Conservation (phyloP, 2,113 vertebrate genomes). For the Rhombomys opimus region DNA sequence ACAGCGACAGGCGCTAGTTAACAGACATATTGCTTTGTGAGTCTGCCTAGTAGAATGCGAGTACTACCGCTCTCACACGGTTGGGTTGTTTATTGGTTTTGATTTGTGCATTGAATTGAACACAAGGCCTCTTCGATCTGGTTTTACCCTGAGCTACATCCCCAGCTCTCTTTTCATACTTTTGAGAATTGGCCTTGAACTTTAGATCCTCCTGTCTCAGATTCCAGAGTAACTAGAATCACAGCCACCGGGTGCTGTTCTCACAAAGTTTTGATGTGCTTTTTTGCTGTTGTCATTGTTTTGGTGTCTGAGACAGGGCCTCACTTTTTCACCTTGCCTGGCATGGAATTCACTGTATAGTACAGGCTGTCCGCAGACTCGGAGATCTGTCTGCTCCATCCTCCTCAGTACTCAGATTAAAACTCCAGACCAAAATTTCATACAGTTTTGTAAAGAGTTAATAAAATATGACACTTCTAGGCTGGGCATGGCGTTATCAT, state of each 20-base stretch:
- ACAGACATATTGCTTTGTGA: neutral
- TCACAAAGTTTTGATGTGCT: neutral
- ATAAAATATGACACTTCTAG: constrained; percentile 12
- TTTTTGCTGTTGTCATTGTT: neutral
- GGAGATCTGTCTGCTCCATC: neutral
- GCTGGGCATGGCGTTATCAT: too few relatives aligned
- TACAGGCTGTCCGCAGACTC: neutral
- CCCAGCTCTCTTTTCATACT: neutral
- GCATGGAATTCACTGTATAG: neutral
- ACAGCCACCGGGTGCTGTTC: neutral
- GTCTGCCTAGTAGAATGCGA: neutral
- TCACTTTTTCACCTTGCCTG: neutral
- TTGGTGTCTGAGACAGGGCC: neutral
- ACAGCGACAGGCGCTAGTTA: neutral
- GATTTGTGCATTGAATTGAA: neutral
- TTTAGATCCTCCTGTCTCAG: neutral
- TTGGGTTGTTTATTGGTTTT: neutral
- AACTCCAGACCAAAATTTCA: neutral
- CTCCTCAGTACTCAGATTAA: neutral
- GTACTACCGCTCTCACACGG: neutral
- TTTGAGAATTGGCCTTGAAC: neutral
- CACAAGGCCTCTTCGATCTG: neutral
- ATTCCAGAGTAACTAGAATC: neutral
- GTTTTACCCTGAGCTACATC: neutral
- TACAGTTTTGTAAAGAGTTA: constrained; percentile 15